These are phyloP conservation scores for Rhadinocentrus ornatus DNA, from an alignment of 2,797 vertebrate genomes.

Conservation along the genomic window DNA sequence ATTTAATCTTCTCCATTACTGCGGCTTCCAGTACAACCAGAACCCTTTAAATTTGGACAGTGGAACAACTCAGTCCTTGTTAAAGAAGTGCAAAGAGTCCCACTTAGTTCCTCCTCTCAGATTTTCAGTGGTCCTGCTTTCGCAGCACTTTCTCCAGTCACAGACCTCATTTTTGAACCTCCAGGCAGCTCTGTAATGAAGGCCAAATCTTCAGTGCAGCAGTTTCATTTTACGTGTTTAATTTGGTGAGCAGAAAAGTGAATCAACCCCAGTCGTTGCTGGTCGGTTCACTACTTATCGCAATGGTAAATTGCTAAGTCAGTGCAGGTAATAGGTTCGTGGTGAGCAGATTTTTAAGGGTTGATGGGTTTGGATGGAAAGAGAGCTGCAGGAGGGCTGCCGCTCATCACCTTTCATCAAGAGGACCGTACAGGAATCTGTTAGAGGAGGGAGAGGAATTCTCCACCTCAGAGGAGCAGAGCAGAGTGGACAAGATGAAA, in stretches of 20 bases:
- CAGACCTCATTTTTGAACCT: slow-evolving; percentile 40
- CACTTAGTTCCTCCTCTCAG: slow-evolving; percentile 36
- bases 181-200: slow-evolving; percentile 45
- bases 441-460: slow-evolving; percentile 55
- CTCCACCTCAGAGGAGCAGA: slow-evolving; percentile 48
- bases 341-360: slow-evolving; percentile 52
- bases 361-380: slow-evolving; percentile 47
- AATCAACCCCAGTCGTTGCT: slow-evolving; percentile 63
- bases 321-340: slow-evolving; percentile 72
- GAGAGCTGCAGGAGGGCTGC: slow-evolving; percentile 27
- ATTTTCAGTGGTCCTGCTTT: slow-evolving; percentile 46
- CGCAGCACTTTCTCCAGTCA: slow-evolving; percentile 33
- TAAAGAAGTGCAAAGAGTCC: slow-evolving; percentile 40
- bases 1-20: slow-evolving; percentile 26
- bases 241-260: slow-evolving; percentile 60
- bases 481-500: slow-evolving; percentile 50
- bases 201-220: slow-evolving; percentile 41
- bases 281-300: slow-evolving; percentile 49
- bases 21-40: slow-evolving; percentile 24
- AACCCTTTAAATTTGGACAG: slow-evolving; percentile 34
- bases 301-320: slow-evolving; percentile 68
- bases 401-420: slow-evolving; percentile 55
- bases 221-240: slow-evolving; percentile 70
- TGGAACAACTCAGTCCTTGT: slow-evolving; percentile 24
- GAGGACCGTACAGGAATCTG: slow-evolving; percentile 43